Conservation (phyloP, 2,113 vertebrate species). For the Paracanthobrama guichenoti region DNA sequence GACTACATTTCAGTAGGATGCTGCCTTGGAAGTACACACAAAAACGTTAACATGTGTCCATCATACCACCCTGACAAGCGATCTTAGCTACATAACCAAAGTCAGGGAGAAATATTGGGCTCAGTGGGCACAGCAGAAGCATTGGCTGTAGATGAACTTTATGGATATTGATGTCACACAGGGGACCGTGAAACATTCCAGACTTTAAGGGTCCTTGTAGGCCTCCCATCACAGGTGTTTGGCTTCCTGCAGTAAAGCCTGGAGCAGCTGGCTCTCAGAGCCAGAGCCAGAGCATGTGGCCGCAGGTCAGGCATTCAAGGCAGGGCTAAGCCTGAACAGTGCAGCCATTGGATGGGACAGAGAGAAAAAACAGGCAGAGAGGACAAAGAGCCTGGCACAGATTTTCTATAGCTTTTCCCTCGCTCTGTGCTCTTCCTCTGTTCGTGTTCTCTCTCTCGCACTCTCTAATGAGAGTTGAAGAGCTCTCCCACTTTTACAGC, state of each 20-base stretch:
- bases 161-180: background rate
- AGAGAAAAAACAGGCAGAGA: slow-evolving; percentile 24
- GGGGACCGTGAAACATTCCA: slow-evolving; percentile 3
- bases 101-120: background rate
- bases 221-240: slow-evolving; percentile 37
- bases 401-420: slow-evolving; percentile 48
- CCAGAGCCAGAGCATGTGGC: slow-evolving; percentile 26
- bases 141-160: slow-evolving; percentile 22
- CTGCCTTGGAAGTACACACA: background rate
- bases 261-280: slow-evolving; percentile 36
- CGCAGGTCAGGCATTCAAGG: background rate
- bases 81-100: background rate
- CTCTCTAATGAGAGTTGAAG: slow-evolving; percentile 33
- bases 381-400: slow-evolving; percentile 33
- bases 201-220: slow-evolving; percentile 12
- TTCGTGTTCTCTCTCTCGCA: slow-evolving; percentile 29
- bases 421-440: background rate
- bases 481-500: slow-evolving; percentile 47
- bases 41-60: background rate
- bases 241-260: slow-evolving; percentile 38
- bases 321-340: slow-evolving; percentile 2
- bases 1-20: background rate
- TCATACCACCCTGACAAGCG: background rate
- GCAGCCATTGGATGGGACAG: background rate
- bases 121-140: background rate